A percentile compares a stretch with the other conserved stretches of the same genome.
Conservation (phyloP, 2,797 vertebrate genomes). For the Spondyliosoma cantharus region DNA sequence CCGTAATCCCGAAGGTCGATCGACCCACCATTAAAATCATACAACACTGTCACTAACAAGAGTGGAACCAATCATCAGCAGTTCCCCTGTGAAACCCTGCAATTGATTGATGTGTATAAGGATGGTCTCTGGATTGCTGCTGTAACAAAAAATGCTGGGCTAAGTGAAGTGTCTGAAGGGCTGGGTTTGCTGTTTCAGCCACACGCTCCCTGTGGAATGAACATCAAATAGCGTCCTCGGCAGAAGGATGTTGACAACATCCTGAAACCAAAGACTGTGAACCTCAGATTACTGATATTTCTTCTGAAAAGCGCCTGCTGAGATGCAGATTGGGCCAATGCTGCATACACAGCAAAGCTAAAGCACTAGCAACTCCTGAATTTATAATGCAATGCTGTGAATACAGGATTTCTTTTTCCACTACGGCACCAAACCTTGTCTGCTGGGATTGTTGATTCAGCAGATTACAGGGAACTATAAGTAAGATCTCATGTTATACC, state of each 20-base stretch:
- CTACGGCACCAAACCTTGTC: slow-evolving; percentile 43
- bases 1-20: slow-evolving; percentile 36
- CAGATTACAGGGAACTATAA: slow-evolving; percentile 49
- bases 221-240: slow-evolving; percentile 73
- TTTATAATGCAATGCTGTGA: slow-evolving; percentile 73
- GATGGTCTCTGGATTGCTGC: slow-evolving; percentile 63
- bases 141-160: slow-evolving; percentile 69
- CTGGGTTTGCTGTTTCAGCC: slow-evolving; percentile 74
- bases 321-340: slow-evolving; percentile 63
- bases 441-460: slow-evolving; percentile 51
- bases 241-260: slow-evolving; percentile 74
- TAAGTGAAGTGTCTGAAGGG: slow-evolving; percentile 75
- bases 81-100: slow-evolving; percentile 63
- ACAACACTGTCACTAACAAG: slow-evolving; percentile 54
- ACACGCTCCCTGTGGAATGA: slow-evolving; percentile 66
- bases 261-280: slow-evolving; percentile 77
- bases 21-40: slow-evolving; percentile 36
- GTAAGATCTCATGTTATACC: slow-evolving; percentile 8
- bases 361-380: slow-evolving; percentile 70
- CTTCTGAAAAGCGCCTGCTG: slow-evolving; percentile 67
- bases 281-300: slow-evolving; percentile 75
- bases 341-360: slow-evolving; percentile 75
- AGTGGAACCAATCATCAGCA: slow-evolving; percentile 61
- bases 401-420: slow-evolving; percentile 31
- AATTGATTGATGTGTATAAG: slow-evolving; percentile 70